Evolutionary conservation across 2,797 vertebrate species (phyloP).

Genomic region (Sternarchorhynchus goeldii): DNA sequence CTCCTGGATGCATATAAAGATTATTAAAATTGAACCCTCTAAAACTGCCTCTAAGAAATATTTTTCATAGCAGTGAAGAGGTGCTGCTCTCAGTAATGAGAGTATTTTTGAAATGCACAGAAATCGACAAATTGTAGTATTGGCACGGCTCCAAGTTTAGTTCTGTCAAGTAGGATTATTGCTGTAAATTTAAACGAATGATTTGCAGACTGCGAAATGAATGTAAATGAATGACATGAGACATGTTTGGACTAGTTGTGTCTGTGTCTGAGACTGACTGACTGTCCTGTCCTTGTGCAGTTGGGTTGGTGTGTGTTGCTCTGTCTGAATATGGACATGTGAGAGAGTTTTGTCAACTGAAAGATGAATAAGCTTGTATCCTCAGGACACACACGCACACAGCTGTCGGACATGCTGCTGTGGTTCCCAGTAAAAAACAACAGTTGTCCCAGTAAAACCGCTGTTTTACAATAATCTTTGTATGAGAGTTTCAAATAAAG

Average conservation of each 20-base stretch:
- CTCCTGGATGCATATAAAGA: too few species aligned
- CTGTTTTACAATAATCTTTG: neutral
- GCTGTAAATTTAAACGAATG: too few species aligned
- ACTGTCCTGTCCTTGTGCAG: neutral
- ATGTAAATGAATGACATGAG: too few species aligned
- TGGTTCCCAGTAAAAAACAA: neutral
- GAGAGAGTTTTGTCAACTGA: neutral
- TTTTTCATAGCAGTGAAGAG: neutral
- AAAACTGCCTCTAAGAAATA: neutral
- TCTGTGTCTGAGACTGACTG: too few species aligned
- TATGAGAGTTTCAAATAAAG: neutral
- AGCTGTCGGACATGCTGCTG: neutral
- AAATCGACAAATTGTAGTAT: neutral
- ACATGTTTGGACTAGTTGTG: too few species aligned
- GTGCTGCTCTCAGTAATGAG: neutral
- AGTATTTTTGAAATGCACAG: neutral
- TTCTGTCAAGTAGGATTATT: neutral
- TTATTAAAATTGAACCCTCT: neutral
- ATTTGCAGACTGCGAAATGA: too few species aligned
- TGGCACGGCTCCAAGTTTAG: neutral
- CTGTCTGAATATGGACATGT: neutral
- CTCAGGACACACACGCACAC: neutral
- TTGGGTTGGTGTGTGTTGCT: too few species aligned
- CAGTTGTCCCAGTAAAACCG: neutral
- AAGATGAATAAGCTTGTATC: constrained; percentile 6